A percentile compares a stretch with the other conserved stretches of the same genome.
Conservation (phyloP, 2,888 invertebrate species). For the Anticlea derivata region DNA sequence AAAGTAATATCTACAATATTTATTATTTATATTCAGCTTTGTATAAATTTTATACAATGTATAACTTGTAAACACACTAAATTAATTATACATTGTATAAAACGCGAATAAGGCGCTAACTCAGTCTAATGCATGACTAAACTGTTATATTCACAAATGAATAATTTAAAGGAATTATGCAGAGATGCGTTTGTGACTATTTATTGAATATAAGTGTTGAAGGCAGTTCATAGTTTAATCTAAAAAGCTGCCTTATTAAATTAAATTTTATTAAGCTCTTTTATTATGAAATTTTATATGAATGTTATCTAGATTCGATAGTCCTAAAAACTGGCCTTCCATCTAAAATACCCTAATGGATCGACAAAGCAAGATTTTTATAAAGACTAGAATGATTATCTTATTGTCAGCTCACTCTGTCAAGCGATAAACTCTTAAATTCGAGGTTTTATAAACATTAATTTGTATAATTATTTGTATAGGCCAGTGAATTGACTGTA, state of each 20-base stretch:
- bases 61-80: constrained; percentile 39
- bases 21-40: constrained; percentile 29
- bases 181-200: constrained; percentile 35
- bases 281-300: constrained; percentile 10
- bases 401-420: constrained; percentile 80
- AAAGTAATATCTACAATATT: constrained; percentile 57
- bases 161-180: constrained; percentile 34
- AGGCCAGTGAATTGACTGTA: constrained; percentile 78
- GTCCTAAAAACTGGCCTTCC: constrained; percentile 27
- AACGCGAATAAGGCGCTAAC: constrained; percentile 57
- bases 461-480: constrained; percentile 64
- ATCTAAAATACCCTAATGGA: constrained; percentile 36
- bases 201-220: constrained; percentile 5
- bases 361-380: constrained; percentile 67
- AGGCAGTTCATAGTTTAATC: constrained; percentile 13
- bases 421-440: constrained; percentile 73
- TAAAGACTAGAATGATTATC: constrained; percentile 75
- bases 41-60: constrained; percentile 46
- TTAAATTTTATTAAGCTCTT: constrained; percentile 25
- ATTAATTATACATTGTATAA: constrained; percentile 47
- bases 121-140: constrained; percentile 78
- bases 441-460: constrained; percentile 69
- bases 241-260: constrained; percentile 23
- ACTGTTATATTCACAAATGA: constrained; percentile 39
- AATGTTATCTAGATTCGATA: constrained; percentile 27